These are phyloP conservation scores for Sphaerodactylus townsendi DNA, from an alignment of 2,113 vertebrate species.

Conservation along the genomic window DNA sequence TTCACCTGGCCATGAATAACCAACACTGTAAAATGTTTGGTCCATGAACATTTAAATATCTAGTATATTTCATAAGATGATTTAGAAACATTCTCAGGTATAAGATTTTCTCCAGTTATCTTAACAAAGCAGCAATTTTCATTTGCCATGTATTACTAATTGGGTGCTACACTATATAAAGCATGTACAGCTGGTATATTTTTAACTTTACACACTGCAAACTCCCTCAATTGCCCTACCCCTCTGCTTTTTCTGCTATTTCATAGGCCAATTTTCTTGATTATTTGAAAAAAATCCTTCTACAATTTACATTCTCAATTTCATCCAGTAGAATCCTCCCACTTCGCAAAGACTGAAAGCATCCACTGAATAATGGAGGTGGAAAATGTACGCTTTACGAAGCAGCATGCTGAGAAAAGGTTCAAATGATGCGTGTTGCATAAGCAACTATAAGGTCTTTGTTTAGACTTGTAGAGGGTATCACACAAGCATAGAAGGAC, in stretches of 20 bases:
- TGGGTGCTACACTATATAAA: background rate
- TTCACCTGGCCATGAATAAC: background rate
- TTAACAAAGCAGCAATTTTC: background rate
- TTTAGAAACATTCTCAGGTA: background rate
- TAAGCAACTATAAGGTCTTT: background rate
- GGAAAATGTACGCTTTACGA: background rate
- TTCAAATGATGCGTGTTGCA: background rate
- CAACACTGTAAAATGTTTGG: background rate
- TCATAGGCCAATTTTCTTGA: background rate
- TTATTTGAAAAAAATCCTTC: background rate
- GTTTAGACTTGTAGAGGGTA: background rate
- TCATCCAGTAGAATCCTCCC: background rate
- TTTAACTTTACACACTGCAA: background rate
- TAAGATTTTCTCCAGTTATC: background rate
- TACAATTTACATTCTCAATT: background rate
- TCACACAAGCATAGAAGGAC: background rate
- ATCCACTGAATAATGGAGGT: background rate
- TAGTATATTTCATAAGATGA: background rate
- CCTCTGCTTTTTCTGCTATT: background rate
- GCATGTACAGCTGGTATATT: background rate
- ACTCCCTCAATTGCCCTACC: background rate
- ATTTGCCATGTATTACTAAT: background rate
- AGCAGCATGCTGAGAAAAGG: background rate
- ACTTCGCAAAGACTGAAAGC: background rate
- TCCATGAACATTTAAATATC: background rate